Base-by-base conservation (phyloP, 2,113 vertebrate genomes). In the Protobothrops flavoviridis region DNA sequence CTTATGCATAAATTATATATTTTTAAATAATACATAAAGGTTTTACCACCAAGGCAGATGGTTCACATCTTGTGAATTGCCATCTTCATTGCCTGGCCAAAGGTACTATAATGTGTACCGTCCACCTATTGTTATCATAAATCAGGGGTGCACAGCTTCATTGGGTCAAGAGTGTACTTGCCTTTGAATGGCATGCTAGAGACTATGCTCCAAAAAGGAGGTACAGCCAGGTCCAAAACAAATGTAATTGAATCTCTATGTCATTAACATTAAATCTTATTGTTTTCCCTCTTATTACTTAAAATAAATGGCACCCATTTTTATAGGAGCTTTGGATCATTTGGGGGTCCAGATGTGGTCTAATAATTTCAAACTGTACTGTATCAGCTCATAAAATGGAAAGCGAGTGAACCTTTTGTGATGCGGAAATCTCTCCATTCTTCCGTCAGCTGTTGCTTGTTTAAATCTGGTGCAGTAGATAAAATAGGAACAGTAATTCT, bases 401-500 rank as follows among this genome's bases (percentile, higher is more conserved):
- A 91, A 93, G 6, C 90, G 2, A 21, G 59, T 87, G 57, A 64
- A 64, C 5, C 20, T 61, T 43, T 64, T 50, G 13, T 13, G 61
- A 87, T 45, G 21, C 3, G 7, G 24, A 4, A 50, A 15, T 12
- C 33, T 48, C 17, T 43, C 43, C 4, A 52, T 91, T 90, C 81
- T 61, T 20, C 88, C 52, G 24, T 45, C 15, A 53, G 56, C 1
- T 10, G 87, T 43, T 4, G 93, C 29, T 33, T 57, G 93, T 1
- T 55, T 48, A 26, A 48, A 43, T 21, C 17, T 56, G 87, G 26
- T 26, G 45, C 17, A 33, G 26, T 48, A 48, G 3, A 39, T 56
- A 81, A 90, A 55, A 21, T 5, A 29, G 24, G 48, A 50, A 0
- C 0, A 85, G 26, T 0, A 2, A 74, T 61, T 92, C 85, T 39